phyloP scores from a whole-genome alignment of 2,888 invertebrate genomes.

The Bruchidius siliquastri region DNA sequence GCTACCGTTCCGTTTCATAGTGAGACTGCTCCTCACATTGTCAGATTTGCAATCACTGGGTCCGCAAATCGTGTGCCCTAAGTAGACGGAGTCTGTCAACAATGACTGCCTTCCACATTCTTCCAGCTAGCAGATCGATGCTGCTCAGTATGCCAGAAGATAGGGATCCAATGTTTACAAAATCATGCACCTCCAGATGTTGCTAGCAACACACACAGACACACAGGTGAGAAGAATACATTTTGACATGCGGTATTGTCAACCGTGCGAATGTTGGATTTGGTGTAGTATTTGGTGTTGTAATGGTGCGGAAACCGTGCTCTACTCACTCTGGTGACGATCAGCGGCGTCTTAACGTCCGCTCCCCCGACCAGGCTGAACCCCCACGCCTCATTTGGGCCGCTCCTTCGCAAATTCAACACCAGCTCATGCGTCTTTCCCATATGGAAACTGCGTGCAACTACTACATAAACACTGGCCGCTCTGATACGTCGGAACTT shows the following conservation, averaged over 20 bases:
- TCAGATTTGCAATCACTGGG: no score
- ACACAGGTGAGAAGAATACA: not conserved
- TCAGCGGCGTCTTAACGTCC: slow-evolving; percentile 80
- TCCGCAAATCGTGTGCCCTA: no score
- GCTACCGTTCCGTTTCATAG: no score
- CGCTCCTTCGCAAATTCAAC: slow-evolving; percentile 68
- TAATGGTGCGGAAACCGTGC: not conserved
- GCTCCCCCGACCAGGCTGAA: slow-evolving; percentile 82
- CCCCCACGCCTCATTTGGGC: slow-evolving; percentile 74
- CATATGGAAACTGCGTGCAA: slow-evolving; percentile 31
- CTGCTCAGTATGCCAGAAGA: no score
- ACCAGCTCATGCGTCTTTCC: slow-evolving; percentile 73
- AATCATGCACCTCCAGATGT: no score
- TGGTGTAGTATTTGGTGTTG: not conserved
- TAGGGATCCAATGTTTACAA: no score
- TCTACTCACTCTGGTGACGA: slow-evolving; percentile 77
- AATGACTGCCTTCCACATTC: no score
- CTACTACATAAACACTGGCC: not conserved
- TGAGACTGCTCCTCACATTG: no score
- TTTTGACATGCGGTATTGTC: not conserved
- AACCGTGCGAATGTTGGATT: not conserved
- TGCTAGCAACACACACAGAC: no score
- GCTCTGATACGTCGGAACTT: slow-evolving; percentile 1
- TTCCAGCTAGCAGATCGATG: no score
- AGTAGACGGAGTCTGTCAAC: no score